phyloP scores from a whole-genome alignment of 2,113 vertebrate species.

The Nothocercus julius region DNA sequence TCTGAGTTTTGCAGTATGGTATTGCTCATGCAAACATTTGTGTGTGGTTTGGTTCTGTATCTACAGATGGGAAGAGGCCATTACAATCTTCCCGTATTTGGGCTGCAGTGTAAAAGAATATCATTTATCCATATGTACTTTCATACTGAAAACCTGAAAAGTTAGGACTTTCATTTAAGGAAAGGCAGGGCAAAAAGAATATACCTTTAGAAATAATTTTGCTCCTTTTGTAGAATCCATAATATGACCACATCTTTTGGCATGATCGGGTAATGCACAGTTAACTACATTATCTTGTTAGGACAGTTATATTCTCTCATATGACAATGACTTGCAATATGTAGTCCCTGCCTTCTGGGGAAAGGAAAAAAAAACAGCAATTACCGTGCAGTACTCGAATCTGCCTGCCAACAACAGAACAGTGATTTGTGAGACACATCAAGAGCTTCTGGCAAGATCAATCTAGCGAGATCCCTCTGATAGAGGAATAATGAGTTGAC shows the following conservation, averaged over 20 bases:
- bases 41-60: not conserved
- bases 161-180: conserved; percentile 10
- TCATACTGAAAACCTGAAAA: not conserved
- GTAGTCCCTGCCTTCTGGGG: conserved; percentile 76
- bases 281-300: conserved; percentile 69
- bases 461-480: conserved; percentile 81
- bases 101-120: not conserved
- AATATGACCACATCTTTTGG: conserved; percentile 47
- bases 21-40: not conserved
- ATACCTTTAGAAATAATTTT: conserved; percentile 34
- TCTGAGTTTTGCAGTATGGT: not conserved
- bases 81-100: not conserved
- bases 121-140: conserved; percentile 18
- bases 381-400: conserved; percentile 82
- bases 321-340: conserved; percentile 76
- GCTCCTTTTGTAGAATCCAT: not conserved
- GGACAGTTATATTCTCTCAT: conserved; percentile 69
- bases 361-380: conserved; percentile 69
- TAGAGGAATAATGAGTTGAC: conserved; percentile 86
- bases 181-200: not conserved
- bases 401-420: conserved; percentile 82
- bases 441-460: conserved; percentile 83
- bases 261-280: conserved; percentile 5
- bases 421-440: conserved; percentile 85
- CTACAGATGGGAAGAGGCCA: not conserved